Conservation (phyloP, 2,113 vertebrate species). For the Glaucidium brasilianum region DNA sequence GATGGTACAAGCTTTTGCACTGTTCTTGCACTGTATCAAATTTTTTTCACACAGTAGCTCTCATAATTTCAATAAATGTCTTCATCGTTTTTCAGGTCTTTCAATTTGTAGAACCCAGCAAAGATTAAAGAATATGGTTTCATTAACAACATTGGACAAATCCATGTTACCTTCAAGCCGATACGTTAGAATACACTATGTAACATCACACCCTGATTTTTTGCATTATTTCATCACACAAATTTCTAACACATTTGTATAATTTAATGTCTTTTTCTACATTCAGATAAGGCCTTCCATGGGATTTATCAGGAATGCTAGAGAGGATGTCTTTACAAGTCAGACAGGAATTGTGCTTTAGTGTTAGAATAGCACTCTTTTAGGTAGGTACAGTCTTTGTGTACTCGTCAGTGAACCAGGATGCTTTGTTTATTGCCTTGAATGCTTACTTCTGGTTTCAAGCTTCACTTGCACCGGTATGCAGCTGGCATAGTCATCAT, state of each 20-base stretch:
- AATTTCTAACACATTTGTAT: not conserved
- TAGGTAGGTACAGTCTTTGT: rapidly evolving
- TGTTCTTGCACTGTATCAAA: not conserved
- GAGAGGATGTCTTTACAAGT: not conserved
- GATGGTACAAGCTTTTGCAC: not conserved
- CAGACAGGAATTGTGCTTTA: not conserved
- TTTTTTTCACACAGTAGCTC: not conserved
- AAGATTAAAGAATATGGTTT: not conserved
- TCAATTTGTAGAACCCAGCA: not conserved
- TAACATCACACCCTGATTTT: not conserved
- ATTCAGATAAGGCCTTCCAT: not conserved
- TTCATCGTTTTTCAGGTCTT: not conserved
- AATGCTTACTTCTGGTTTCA: not conserved
- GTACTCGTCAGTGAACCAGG: not conserved
- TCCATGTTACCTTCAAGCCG: not conserved
- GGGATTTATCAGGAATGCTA: not conserved
- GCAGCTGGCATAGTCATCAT: not conserved
- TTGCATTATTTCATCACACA: not conserved
- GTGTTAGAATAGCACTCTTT: not conserved
- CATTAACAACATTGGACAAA: not conserved
- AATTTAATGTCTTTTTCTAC: not conserved
- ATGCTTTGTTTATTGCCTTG: not conserved
- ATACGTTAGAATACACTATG: not conserved
- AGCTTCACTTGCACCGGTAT: not conserved
- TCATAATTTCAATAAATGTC: not conserved